Evolutionary conservation across 2,797 vertebrate species (phyloP), one percentile per base, ranked within the genome.

Genomic region (Syngnathus acus): DNA sequence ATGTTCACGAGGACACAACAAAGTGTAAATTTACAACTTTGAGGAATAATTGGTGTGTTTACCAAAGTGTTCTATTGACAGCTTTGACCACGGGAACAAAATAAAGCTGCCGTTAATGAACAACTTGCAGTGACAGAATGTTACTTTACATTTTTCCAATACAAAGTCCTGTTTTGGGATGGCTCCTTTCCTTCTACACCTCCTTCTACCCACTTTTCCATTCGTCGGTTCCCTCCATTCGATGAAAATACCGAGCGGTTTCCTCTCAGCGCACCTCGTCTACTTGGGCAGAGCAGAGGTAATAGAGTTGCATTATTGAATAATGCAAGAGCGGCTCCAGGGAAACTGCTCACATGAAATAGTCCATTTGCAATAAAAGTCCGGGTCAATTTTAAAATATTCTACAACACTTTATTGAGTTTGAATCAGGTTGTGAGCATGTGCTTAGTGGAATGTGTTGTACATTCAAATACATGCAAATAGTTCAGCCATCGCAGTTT

Each of bases 311-410:
- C 50, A 21, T 54, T 53, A 40, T 73, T 82, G 58, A 84, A 82
- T 80, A 83, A 83, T 82, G 73, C 70, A 83, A 72, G 21, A 73
- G 70, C 45, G 40, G 51, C 79, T 72, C 57, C 11, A 2, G 71
- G 80, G 74, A 62, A n/a, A 45, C 60, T 65, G 60, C 59, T 57
- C 54, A 59, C 37, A 59, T 67, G 51, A 64, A 72, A 5, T 42
- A 55, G 42, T 71, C 76, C 48, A 65, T 65, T 68, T 73, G 38
- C 71, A 70, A 51, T n/a, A 70, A 42, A 32, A 59, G 16, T n/a
- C 37, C 32, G n/a, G 50, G 19, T 51, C 50, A 51, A 51, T 21
- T 51, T 51, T 9, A 51, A 21, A 51, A 21, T 51, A 5, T 51
- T 51, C 50, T 9, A 51, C 17, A 21, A 3, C 9, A 10, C 8